Conservation (phyloP, 2,113 vertebrate species). For the Zapornia atra region DNA sequence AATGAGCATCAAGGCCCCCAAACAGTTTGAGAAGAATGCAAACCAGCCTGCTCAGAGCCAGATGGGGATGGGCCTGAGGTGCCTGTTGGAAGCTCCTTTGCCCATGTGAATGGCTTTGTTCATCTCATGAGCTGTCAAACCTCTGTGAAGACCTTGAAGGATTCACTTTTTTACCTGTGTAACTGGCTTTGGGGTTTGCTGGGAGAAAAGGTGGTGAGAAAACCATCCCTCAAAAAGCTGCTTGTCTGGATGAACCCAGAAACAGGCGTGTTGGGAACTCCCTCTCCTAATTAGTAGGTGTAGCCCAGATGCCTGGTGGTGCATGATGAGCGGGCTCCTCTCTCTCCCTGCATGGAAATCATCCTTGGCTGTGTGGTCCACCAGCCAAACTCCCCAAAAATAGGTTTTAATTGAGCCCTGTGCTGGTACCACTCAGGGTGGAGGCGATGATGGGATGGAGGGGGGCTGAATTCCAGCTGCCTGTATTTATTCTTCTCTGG, state of each 20-base stretch:
- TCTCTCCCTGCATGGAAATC: neutral
- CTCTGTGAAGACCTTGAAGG: neutral
- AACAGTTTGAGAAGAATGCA: neutral
- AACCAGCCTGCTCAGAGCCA: neutral
- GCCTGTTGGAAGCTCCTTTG: rapidly evolving
- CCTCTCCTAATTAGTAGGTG: constrained; percentile 49
- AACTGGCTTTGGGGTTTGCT: neutral
- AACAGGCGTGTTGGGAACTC: constrained; percentile 19
- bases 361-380: rapidly evolving
- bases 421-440: rapidly evolving
- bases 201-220: neutral
- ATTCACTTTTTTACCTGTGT: neutral
- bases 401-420: constrained; percentile 28
- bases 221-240: neutral
- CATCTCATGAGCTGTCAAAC: neutral
- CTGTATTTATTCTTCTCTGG: neutral
- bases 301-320: neutral
- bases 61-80: neutral
- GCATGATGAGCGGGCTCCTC: neutral
- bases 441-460: neutral
- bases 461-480: neutral
- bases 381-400: neutral
- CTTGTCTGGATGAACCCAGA: neutral
- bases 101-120: neutral
- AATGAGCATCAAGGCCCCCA: neutral